These are phyloP conservation scores for Spodoptera exigua DNA, from an alignment of 2,888 invertebrate species.

Conservation along the genomic window DNA sequence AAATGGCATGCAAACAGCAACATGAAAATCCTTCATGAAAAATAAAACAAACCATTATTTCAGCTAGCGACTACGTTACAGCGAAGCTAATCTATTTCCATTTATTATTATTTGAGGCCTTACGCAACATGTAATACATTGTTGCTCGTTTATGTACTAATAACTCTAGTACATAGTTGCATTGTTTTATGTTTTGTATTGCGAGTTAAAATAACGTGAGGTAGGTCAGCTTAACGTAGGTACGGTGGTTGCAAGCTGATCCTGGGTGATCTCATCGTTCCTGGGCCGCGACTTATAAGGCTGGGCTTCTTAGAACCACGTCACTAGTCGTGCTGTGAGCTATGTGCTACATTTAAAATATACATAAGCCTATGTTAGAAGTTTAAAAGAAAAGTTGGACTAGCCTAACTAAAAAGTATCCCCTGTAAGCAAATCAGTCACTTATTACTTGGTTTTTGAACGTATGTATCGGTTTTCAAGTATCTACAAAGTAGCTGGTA, in stretches of 20 bases:
- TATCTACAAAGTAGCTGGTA: too few species aligned
- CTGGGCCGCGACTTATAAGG: not conserved
- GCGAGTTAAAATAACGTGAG: constrained; percentile 21
- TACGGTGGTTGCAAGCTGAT: constrained; percentile 9
- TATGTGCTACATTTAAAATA: too few species aligned
- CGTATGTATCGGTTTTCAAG: too few species aligned
- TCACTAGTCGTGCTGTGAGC: not conserved
- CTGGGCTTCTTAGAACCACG: not conserved
- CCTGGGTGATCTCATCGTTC: constrained; percentile 1
- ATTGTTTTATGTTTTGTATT: constrained; percentile 25
- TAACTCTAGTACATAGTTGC: constrained; percentile 21
- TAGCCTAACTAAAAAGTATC: too few species aligned
- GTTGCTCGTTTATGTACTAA: constrained; percentile 22
- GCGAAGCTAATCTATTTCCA: constrained; percentile 2
- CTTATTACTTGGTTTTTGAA: too few species aligned
- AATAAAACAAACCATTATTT: not conserved
- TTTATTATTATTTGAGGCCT: constrained; percentile 7
- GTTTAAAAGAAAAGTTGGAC: too few species aligned
- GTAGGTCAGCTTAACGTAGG: constrained; percentile 29
- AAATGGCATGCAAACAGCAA: too few species aligned
- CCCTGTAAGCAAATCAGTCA: too few species aligned
- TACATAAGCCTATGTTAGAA: too few species aligned
- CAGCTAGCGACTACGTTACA: not conserved
- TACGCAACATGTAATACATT: constrained; percentile 16
- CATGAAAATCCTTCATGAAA: not conserved